A percentile compares a stretch with the other conserved stretches of the same genome.
phyloP scores from a whole-genome alignment of 2,113 vertebrate species.

The Turnix velox region DNA sequence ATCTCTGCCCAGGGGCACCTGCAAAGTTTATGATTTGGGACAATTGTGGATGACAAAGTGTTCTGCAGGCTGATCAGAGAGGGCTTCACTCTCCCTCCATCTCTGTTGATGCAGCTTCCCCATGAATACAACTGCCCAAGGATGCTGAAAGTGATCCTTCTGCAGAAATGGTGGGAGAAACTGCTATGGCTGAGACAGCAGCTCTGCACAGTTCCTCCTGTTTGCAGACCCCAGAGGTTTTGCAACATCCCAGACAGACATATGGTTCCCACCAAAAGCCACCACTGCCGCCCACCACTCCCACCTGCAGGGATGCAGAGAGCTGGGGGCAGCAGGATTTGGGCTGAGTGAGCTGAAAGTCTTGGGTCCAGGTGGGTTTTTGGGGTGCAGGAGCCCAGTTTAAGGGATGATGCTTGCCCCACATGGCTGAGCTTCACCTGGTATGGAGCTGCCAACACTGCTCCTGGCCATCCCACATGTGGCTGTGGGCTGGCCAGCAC shows the following conservation, averaged over 20 bases:
- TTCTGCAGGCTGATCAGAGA: not conserved
- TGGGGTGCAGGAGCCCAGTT: fast-evolving
- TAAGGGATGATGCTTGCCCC: fast-evolving
- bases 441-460: not conserved
- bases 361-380: fast-evolving
- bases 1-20: fast-evolving
- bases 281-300: fast-evolving
- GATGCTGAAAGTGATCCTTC: not conserved
- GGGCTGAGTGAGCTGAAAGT: not conserved
- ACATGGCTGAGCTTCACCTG: fast-evolving
- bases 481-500: not conserved
- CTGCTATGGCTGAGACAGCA: fast-evolving
- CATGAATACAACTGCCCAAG: fast-evolving
- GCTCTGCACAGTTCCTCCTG: fast-evolving
- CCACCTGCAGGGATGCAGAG: not conserved
- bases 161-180: not conserved
- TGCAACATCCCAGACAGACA: not conserved
- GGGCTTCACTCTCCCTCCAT: not conserved
- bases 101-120: fast-evolving
- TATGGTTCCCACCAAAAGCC: not conserved
- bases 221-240: not conserved
- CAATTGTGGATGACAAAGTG: fast-evolving
- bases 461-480: not conserved
- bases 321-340: not conserved
- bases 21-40: fast-evolving